These are phyloP conservation scores for Egretta garzetta DNA, from an alignment of 2,113 vertebrate genomes.

Conservation along the genomic window DNA sequence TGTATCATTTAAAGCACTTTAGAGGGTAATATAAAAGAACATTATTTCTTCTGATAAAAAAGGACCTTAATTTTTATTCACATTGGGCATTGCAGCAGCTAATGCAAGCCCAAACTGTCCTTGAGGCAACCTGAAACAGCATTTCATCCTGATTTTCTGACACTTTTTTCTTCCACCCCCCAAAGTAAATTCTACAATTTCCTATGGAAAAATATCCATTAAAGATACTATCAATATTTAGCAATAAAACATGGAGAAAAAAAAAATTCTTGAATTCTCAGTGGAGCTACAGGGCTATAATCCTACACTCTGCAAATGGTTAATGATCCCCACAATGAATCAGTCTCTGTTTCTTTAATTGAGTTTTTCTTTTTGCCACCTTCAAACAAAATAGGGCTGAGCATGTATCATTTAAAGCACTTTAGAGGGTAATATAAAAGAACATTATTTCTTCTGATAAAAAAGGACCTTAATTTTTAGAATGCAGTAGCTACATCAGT, in stretches of 20 bases:
- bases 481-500: neutral
- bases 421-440: neutral
- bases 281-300: neutral
- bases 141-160: neutral
- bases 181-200: neutral
- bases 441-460: neutral
- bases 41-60: too few relatives aligned
- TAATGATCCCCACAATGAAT: neutral
- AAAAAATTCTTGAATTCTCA: neutral
- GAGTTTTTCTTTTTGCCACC: neutral
- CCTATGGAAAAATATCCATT: neutral
- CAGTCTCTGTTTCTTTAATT: neutral
- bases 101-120: neutral
- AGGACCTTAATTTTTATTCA: too few relatives aligned
- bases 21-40: too few relatives aligned
- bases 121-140: neutral
- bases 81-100: neutral
- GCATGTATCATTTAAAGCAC: neutral
- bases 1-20: too few relatives aligned
- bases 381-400: neutral
- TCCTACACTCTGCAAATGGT: neutral
- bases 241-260: neutral
- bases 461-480: neutral
- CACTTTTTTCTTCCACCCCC: neutral
- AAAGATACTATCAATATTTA: neutral